Evolutionary conservation across 2,888 invertebrate species (phyloP), one percentile per base, ranked within the genome.

Genomic region (Proisotoma minuta): DNA sequence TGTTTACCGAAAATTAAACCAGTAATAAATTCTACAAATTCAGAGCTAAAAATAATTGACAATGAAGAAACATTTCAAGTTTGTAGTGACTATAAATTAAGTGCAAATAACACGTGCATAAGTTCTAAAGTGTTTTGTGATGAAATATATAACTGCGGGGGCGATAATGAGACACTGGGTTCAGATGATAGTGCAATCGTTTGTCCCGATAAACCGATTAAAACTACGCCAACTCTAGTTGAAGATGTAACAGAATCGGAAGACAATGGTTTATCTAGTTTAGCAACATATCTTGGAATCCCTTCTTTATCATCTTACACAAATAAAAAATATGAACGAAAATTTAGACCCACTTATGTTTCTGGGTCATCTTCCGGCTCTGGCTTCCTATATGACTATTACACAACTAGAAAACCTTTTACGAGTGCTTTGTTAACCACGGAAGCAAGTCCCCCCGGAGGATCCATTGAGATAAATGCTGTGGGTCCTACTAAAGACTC

Each of bases 51-150:
- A 34, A 34, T 20, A n/a, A 43, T 12, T 43, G 60, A 58, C 1
- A 60, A 65, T 20, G 61, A 61, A 43, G 65, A 65, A 50, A 57
- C 56, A 20, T 65, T 59, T 57, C 57, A 65, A 65, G 56, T 54
- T 15, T 65, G 65, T 27, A 65, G 52, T 51, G 65, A 65, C 43
- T 65, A 62, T 23, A 48, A 20, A n/a, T 3, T 23, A 15, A 34
- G 43, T 24, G 22, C 54, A 29, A 68, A 68, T 51, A 60, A 59
- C 57, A 68, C 68, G 50, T 68, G 68, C 47, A 65, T 68, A 22
- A 68, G 61, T 65, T 65, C 68, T 50, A 65, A 62, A 53, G 52
- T 68, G 29, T 62, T 65, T 48, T 68, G 68, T 63, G 68, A 68
- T 24, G 65, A 65, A 34, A 26, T 65, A 10, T 64, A 48, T 22